A percentile compares a stretch with the other conserved stretches of the same genome.
Conservation (phyloP, 2,113 vertebrate species). For the Ictalurus furcatus region DNA sequence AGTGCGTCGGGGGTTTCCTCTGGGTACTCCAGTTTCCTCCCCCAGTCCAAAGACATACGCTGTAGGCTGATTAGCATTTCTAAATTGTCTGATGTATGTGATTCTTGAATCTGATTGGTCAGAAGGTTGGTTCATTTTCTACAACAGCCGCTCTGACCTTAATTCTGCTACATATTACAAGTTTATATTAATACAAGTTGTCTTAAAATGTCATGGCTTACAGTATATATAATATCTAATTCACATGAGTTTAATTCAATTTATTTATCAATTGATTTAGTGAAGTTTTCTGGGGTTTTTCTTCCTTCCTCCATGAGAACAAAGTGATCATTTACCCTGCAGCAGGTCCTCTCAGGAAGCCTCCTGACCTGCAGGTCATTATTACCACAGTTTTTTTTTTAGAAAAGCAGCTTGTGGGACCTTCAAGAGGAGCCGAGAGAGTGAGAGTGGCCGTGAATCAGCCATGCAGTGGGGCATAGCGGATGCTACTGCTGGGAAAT, state of each 20-base stretch:
- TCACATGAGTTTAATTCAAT: neutral
- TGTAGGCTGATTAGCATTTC: no score
- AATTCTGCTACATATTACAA: neutral
- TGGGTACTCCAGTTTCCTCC: no score
- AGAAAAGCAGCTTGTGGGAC: neutral
- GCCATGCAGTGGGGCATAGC: neutral
- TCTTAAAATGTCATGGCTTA: neutral
- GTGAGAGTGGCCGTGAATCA: neutral
- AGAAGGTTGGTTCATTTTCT: neutral
- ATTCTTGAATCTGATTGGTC: neutral
- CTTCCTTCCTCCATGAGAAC: neutral
- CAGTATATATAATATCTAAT: neutral
- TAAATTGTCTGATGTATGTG: no score
- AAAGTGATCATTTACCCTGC: neutral
- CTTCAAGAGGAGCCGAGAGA: neutral
- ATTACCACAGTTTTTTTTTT: neutral
- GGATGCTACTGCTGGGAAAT: neutral
- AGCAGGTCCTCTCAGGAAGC: constrained; percentile 1
- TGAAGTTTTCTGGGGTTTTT: neutral
- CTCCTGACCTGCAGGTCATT: constrained; percentile 30
- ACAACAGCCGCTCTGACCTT: neutral
- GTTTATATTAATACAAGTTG: neutral
- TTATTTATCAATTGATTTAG: neutral
- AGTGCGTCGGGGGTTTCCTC: no score
- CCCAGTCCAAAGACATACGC: no score